Percentiles rank a stretch among this genome's conserved stretches.
Conservation (phyloP, 2,113 vertebrate genomes). For the Erythrocercus mccallii region DNA sequence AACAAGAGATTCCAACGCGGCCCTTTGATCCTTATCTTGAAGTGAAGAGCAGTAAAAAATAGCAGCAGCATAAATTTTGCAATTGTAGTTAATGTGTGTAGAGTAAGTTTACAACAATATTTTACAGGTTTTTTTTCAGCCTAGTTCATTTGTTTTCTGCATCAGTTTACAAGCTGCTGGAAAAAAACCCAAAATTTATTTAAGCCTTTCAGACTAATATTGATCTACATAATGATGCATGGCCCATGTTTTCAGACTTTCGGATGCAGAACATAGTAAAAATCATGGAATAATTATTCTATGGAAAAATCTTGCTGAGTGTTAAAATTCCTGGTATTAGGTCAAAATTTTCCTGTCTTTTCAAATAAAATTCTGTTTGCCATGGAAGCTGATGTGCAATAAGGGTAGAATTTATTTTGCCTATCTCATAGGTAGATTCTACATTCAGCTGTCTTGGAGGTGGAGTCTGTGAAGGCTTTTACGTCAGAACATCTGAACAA, state of each 20-base stretch:
- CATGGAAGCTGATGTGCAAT: background rate
- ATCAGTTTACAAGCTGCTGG: background rate
- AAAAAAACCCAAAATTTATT: background rate
- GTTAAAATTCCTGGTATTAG: fast-evolving
- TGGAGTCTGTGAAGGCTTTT: background rate
- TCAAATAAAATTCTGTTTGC: background rate
- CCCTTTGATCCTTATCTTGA: background rate
- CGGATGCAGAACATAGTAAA: background rate
- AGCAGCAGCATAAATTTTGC: background rate
- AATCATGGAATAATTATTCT: background rate
- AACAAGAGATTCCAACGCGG: fast-evolving
- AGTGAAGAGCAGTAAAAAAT: background rate
- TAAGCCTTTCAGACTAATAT: background rate
- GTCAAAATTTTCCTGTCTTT: background rate
- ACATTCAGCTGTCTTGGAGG: background rate
- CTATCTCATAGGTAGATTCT: fast-evolving
- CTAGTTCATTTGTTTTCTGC: background rate
- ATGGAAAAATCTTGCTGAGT: background rate
- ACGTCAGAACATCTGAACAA: background rate
- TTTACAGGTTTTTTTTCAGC: background rate
- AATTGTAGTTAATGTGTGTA: background rate
- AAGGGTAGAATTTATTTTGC: background rate
- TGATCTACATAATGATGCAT: background rate
- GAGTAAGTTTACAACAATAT: background rate
- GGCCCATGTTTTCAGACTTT: background rate